These are phyloP conservation scores for Dasysyrphus tricinctus DNA, from an alignment of 2,888 invertebrate genomes.

Conservation along the genomic window DNA sequence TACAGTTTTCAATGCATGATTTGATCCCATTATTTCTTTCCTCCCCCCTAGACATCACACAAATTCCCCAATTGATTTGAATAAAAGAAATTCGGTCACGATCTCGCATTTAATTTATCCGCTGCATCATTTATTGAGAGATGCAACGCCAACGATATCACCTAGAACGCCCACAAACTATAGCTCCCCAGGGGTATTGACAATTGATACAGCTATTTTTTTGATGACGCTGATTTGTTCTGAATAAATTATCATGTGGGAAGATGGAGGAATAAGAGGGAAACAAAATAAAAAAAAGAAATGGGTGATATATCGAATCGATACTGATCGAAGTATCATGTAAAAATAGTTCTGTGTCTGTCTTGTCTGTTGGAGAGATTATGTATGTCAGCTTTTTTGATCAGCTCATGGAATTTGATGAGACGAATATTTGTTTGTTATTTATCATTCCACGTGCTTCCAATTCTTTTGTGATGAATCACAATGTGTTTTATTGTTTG, in stretches of 20 bases:
- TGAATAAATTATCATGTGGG: background rate
- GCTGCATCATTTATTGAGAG: slow-evolving; percentile 7
- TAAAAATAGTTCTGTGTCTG: background rate
- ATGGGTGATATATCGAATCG: background rate
- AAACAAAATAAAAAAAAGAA: background rate
- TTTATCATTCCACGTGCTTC: background rate
- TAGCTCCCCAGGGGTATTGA: slow-evolving; percentile 12
- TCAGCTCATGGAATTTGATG: background rate
- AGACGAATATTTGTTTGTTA: background rate
- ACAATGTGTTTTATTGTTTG: background rate
- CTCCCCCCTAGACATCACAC: background rate
- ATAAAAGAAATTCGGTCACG: slow-evolving; percentile 31
- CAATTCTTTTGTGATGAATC: slow-evolving; percentile 3
- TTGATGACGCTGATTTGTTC: slow-evolving; percentile 9
- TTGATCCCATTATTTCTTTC: background rate
- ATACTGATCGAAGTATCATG: background rate
- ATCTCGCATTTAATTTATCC: slow-evolving; percentile 15
- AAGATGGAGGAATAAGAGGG: background rate
- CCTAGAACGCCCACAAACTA: slow-evolving; percentile 36
- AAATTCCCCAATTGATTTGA: background rate
- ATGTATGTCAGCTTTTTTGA: slow-evolving; percentile 1
- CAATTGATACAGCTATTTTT: slow-evolving; percentile 17
- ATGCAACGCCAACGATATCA: slow-evolving; percentile 31
- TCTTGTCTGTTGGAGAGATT: background rate
- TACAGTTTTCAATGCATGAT: background rate